These are phyloP conservation scores for Philhelius pedissequus DNA, from an alignment of 2,888 invertebrate genomes.

Conservation along the genomic window DNA sequence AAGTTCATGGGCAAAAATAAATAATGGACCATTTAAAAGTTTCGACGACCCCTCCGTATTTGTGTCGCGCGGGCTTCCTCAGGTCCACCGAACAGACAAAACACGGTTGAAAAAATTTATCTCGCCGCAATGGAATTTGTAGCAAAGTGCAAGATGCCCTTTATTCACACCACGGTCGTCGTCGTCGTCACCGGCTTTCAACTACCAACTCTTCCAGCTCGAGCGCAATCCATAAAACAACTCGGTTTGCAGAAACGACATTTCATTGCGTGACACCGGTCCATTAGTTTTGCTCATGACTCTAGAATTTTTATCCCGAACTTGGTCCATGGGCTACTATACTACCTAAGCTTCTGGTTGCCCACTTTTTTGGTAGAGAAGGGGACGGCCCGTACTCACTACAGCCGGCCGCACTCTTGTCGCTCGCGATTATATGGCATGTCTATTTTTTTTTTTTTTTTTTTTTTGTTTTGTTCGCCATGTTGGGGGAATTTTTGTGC, in stretches of 20 bases:
- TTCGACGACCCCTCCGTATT: slow-evolving; percentile 48
- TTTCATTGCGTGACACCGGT: slow-evolving; percentile 72
- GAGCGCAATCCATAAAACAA: slow-evolving; percentile 6
- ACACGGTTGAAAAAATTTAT: slow-evolving; percentile 12
- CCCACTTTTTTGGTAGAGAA: not conserved
- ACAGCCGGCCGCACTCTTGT: not conserved
- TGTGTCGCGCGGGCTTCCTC: not conserved
- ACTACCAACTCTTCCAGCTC: slow-evolving; percentile 13
- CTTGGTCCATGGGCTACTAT: slow-evolving; percentile 34
- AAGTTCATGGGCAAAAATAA: slow-evolving; percentile 62
- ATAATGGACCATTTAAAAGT: slow-evolving; percentile 69
- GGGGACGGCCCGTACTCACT: not conserved
- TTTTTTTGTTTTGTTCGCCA: slow-evolving; percentile 11
- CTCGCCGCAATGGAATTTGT: slow-evolving; percentile 55
- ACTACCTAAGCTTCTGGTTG: slow-evolving; percentile 12
- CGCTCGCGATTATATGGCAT: slow-evolving; percentile 5
- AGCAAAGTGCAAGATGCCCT: slow-evolving; percentile 66
- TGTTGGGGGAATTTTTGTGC: slow-evolving; percentile 56
- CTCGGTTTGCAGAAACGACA: slow-evolving; percentile 43
- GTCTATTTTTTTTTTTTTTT: not conserved
- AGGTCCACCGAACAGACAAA: not conserved
- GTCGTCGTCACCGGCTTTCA: not conserved
- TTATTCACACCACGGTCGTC: slow-evolving; percentile 45
- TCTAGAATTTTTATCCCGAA: slow-evolving; percentile 68
- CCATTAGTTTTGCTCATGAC: slow-evolving; percentile 74